Conservation (phyloP, 2,113 vertebrate genomes). For the Sturnus vulgaris region DNA sequence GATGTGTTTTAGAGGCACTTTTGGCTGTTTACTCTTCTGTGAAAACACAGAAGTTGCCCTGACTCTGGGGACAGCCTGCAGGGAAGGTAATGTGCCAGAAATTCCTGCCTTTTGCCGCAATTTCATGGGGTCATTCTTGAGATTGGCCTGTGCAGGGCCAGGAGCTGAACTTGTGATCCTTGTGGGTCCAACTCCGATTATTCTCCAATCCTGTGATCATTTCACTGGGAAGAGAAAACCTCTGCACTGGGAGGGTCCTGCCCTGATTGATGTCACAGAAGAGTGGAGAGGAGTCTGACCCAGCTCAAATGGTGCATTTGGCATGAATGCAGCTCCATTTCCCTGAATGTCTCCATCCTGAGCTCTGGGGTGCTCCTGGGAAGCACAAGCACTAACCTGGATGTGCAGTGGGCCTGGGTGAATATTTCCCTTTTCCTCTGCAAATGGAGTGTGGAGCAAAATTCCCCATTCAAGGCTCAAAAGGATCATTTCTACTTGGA, state of each 20-base stretch:
- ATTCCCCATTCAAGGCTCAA: background rate
- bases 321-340: background rate
- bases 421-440: background rate
- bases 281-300: background rate
- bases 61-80: background rate
- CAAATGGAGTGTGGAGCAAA: background rate
- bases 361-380: background rate
- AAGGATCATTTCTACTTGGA: background rate
- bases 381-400: background rate
- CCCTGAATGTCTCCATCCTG: background rate
- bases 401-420: background rate
- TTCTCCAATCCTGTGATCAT: background rate
- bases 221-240: background rate
- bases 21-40: background rate
- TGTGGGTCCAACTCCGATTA: background rate
- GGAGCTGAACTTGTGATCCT: background rate
- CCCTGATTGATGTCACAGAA: background rate
- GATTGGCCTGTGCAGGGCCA: background rate
- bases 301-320: background rate
- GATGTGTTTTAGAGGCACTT: background rate
- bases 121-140: background rate
- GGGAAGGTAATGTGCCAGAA: background rate
- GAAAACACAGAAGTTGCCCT: background rate
- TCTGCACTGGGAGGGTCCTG: background rate
- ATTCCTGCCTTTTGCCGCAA: background rate